Conservation (phyloP, 35 echinoderm and acorn worm genomes). For the Ophioderma brevispina region DNA sequence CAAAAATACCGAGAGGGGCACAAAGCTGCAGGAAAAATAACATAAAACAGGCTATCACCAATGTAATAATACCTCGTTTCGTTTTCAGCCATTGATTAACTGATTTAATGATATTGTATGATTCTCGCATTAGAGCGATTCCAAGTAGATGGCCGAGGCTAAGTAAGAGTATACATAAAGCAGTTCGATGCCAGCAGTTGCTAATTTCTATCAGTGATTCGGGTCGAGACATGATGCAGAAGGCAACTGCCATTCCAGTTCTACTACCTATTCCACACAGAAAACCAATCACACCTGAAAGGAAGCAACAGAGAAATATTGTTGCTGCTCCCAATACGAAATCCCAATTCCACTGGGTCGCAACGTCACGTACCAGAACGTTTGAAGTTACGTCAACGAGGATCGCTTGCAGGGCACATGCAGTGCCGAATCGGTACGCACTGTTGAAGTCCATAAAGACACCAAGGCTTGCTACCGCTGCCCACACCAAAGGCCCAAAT, state of each 20-base stretch:
- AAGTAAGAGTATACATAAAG: neutral
- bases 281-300: neutral
- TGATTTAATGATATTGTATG: neutral
- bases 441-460: neutral
- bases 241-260: slow-evolving; percentile 4
- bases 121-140: neutral
- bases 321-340: neutral
- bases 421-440: neutral
- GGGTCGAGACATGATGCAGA: neutral
- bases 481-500: neutral
- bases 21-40: neutral
- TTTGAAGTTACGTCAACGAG: neutral
- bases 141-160: neutral
- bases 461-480: neutral
- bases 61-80: neutral
- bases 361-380: neutral
- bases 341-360: neutral
- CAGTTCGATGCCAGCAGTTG: neutral
- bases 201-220: neutral
- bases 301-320: neutral
- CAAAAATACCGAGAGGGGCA: neutral
- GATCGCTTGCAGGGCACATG: neutral
- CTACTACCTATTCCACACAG: neutral
- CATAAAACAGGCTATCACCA: neutral
- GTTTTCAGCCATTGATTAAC: neutral